Base-by-base conservation (phyloP, 1,140 invertebrate species). In the Drosophila ambigua region DNA sequence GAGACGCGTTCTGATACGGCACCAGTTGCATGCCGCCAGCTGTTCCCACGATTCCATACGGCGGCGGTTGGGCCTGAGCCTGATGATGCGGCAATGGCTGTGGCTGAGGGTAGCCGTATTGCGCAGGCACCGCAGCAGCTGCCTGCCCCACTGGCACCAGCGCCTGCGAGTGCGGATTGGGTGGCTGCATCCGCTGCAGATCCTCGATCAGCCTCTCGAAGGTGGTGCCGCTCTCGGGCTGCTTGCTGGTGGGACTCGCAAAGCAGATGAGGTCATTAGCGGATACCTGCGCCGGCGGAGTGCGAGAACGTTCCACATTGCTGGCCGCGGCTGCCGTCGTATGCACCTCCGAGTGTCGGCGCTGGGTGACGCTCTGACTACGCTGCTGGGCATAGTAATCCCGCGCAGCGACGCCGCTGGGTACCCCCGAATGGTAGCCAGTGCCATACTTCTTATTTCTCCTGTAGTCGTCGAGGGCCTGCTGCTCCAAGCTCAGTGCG, bases 401-500 rank as follows among this genome's bases (percentile, higher is more conserved):
- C 6, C 62, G 46, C 4, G 43, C 41, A 4, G 43, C 11, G 23
- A 16, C 5, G 20, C n/a, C 3, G n/a, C n/a, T 67, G 28, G 35
- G 35, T 11, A 13, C 11, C 11, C 49, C 64, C 43, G 46, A 45
- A 6, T 58, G 49, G 45, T 82, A 83, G 50, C 16, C 45, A 0
- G 69, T 65, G 11, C 82, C 82, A 90, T 75, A 91, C 54, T 91
- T 91, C 48, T 92, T 92, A 31, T 73, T 51, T 48, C 95, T 93
- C 83, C 94, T 94, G 92, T 96, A 97, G 90, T 96, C 95, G 90
- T 97, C 96, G 75, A 97, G 92, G 6, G 96, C 96, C 63, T 97
- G 93, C 87, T 95, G 96, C 92, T 97, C 96, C 80, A 98, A 93
- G 92, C 96, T 97, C 23, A 98, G 92, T 55, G 96, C 96, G 91